phyloP scores from a whole-genome alignment of 2,888 invertebrate genomes.

The Lithosia quadra region DNA sequence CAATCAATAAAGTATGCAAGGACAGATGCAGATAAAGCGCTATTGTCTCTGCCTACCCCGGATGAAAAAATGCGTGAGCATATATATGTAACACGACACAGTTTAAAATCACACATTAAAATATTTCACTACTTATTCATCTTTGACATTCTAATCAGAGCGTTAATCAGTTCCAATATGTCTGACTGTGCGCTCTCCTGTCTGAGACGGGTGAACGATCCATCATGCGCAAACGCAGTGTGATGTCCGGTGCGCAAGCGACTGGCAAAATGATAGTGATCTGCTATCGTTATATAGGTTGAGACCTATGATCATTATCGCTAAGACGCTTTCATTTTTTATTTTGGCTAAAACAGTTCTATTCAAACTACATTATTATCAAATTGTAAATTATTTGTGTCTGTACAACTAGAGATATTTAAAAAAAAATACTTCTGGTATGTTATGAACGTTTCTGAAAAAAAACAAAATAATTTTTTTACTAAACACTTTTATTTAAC shows the following conservation, averaged over 20 bases:
- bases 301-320: not conserved
- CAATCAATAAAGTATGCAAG: too few relatives aligned
- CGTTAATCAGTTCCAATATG: not conserved
- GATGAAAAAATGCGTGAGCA: too few relatives aligned
- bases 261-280: slow-evolving; percentile 35
- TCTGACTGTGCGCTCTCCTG: slow-evolving; percentile 1
- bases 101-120: not conserved
- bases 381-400: too few relatives aligned
- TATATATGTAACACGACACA: not conserved
- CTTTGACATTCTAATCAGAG: not conserved
- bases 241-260: slow-evolving; percentile 52
- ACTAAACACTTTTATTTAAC: too few relatives aligned
- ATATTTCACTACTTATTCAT: not conserved
- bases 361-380: too few relatives aligned
- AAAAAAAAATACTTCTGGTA: too few relatives aligned
- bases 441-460: too few relatives aligned
- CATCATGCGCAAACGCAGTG: slow-evolving; percentile 68
- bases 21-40: too few relatives aligned
- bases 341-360: not conserved
- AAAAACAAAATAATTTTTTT: too few relatives aligned
- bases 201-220: slow-evolving; percentile 56
- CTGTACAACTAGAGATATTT: too few relatives aligned
- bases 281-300: slow-evolving; percentile 16
- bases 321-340: slow-evolving; percentile 19
- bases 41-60: too few relatives aligned